Evolutionary conservation across 2,888 invertebrate genomes (phyloP).

Genomic region (Mesoligia furuncula): DNA sequence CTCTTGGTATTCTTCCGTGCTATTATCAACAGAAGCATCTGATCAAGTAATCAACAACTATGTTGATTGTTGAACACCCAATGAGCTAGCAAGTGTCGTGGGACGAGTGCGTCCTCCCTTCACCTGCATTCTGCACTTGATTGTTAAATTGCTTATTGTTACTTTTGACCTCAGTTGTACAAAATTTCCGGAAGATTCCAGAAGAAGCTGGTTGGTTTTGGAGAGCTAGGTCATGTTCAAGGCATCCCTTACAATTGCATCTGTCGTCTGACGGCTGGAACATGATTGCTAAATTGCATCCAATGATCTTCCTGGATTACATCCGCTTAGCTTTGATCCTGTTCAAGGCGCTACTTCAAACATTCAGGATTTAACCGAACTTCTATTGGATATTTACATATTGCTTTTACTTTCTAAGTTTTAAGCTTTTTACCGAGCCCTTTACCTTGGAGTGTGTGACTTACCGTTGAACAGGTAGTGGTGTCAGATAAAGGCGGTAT

Average conservation of each 20-base stretch:
- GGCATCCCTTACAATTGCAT: conserved; percentile 68
- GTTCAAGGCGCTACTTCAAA: conserved; percentile 4
- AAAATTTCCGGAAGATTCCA: conserved; percentile 35
- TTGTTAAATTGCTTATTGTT: conserved; percentile 54
- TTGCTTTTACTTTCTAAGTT: background rate
- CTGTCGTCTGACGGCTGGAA: conserved; percentile 42
- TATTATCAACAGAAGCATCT: conserved; percentile 37
- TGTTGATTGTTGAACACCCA: no score
- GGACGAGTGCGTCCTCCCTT: conserved; percentile 52
- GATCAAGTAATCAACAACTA: conserved; percentile 55
- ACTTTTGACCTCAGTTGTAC: conserved; percentile 21
- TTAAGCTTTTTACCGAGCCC: conserved; percentile 2
- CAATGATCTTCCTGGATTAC: conserved; percentile 70
- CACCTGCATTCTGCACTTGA: conserved; percentile 61
- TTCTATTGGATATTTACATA: background rate
- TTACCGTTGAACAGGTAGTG: conserved; percentile 20
- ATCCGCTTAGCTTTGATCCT: conserved; percentile 64
- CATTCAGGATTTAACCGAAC: background rate
- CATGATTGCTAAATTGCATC: conserved; percentile 71
- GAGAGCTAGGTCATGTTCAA: conserved; percentile 55
- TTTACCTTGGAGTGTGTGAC: conserved; percentile 31
- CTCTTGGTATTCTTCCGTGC: conserved; percentile 28
- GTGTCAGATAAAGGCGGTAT: conserved; percentile 30
- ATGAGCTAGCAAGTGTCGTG: conserved; percentile 48
- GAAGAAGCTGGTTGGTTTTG: conserved; percentile 20